Base-by-base conservation (phyloP, 1,140 invertebrate genomes). In the Lordiphosa stackelbergi region DNA sequence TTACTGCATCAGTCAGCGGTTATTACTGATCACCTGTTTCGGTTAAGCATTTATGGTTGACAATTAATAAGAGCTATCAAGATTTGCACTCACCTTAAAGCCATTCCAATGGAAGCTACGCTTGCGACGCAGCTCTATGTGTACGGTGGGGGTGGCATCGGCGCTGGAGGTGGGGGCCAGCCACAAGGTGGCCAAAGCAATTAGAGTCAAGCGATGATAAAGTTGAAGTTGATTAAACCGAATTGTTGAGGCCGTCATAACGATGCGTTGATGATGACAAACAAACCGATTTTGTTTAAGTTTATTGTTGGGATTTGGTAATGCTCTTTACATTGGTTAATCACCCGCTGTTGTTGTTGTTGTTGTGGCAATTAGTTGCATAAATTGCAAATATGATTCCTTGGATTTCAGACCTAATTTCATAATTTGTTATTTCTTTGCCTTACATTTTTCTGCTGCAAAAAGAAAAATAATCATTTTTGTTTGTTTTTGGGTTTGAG, bases 81-180 rank as follows among this genome's bases (percentile, higher is more conserved):
- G 19, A 40, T 54, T 31, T 31, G 28, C 7, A 64, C 77, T 78
- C 61, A 85, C 83, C 83, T 85, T 73, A 77, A 85, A 71, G 77
- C 75, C 83, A 69, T 85, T 77, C 36, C 63, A 66, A 13, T 60
- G 62, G 28, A 85, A 63, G 59, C 69, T 85, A 34, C 71, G 70
- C 46, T 70, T 68, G 57, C 83, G 83, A 8, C 77, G 66, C 62
- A 85, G 68, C 62, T 85, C 69, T 16, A 85, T 85, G 66, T 62
- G 73, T 24, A 85, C 54, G 24, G 31, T 11, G 8, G 41, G 8
- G 22, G 38, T 6, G 28, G 5, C 62, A 28, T 43, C 24, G 24
- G 5, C 47, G 16, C 1, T 16, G 16, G 16, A 16, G 31, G 28
- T 37, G 11, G 41, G 19, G 36, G 48, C 54, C 53, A 79, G 73